Conservation (phyloP, 2,888 invertebrate genomes). For the Drosophila helvetica region DNA sequence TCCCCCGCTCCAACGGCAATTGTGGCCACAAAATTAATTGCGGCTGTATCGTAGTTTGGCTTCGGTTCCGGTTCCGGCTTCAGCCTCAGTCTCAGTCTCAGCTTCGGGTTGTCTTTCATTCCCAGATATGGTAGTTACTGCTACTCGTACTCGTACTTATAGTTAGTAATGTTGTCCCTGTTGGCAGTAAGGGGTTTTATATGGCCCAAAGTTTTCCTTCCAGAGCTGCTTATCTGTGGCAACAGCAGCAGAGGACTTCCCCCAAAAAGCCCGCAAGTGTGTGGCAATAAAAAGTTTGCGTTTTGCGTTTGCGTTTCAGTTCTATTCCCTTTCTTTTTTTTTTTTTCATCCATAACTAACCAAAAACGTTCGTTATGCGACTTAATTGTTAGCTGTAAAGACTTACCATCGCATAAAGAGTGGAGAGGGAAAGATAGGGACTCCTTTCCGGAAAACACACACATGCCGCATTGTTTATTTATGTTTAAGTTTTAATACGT, state of each 20-base stretch:
- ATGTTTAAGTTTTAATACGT: slow-evolving; percentile 53
- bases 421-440: neutral
- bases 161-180: slow-evolving; percentile 30
- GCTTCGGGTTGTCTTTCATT: slow-evolving; percentile 46
- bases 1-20: slow-evolving; percentile 6
- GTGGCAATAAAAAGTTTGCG: slow-evolving; percentile 72
- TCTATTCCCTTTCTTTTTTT: slow-evolving; percentile 1
- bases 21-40: slow-evolving; percentile 66
- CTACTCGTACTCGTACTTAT: slow-evolving; percentile 51
- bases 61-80: slow-evolving; percentile 39
- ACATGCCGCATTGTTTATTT: slow-evolving; percentile 28
- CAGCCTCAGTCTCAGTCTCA: slow-evolving; percentile 24
- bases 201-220: slow-evolving; percentile 63
- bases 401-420: slow-evolving; percentile 51
- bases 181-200: slow-evolving; percentile 57
- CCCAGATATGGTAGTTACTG: slow-evolving; percentile 62
- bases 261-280: slow-evolving; percentile 72
- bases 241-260: slow-evolving; percentile 62
- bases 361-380: slow-evolving; percentile 75
- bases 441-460: slow-evolving; percentile 1
- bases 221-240: slow-evolving; percentile 67
- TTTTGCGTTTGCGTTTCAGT: slow-evolving; percentile 39
- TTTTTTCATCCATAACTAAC: slow-evolving; percentile 61
- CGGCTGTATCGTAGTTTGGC: slow-evolving; percentile 57
- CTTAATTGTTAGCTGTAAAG: slow-evolving; percentile 76